These are phyloP conservation scores for Drosophila imparisetae DNA, from an alignment of 2,888 invertebrate genomes.

Conservation along the genomic window DNA sequence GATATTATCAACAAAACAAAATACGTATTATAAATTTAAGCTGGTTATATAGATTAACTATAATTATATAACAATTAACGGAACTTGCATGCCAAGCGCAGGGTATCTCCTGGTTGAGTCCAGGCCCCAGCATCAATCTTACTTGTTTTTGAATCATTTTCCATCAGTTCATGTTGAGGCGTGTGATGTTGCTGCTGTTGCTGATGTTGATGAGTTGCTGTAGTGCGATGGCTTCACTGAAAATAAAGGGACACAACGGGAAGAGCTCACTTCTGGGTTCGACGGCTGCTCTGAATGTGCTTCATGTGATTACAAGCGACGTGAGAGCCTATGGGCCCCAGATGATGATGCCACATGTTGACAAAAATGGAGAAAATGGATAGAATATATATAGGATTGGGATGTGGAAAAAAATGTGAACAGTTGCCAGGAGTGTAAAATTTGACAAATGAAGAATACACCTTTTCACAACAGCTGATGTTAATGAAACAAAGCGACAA, in stretches of 20 bases:
- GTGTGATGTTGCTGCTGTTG: constrained; percentile 38
- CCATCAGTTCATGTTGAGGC: constrained; percentile 53
- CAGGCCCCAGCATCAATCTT: background rate
- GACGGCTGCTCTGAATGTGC: constrained; percentile 2
- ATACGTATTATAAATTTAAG: too few species aligned
- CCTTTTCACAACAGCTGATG: background rate
- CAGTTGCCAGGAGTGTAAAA: background rate
- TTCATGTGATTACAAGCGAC: constrained; percentile 48
- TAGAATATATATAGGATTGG: constrained; percentile 15
- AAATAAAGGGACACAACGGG: constrained; percentile 55
- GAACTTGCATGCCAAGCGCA: background rate
- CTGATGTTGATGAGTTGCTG: constrained; percentile 20
- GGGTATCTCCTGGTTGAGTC: constrained; percentile 1
- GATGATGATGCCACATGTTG: constrained; percentile 33
- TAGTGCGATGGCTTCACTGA: constrained; percentile 12
- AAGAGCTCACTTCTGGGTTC: background rate
- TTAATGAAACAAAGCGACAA: background rate
- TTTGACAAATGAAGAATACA: background rate
- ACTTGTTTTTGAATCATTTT: constrained; percentile 62
- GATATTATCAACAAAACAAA: too few species aligned
- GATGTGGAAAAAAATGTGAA: constrained; percentile 2
- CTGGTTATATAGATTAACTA: background rate
- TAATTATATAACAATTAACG: background rate
- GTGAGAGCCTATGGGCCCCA: constrained; percentile 11
- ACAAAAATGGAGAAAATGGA: constrained; percentile 25